Base-by-base conservation (phyloP, 2,888 invertebrate species). In the Tipula confusa region DNA sequence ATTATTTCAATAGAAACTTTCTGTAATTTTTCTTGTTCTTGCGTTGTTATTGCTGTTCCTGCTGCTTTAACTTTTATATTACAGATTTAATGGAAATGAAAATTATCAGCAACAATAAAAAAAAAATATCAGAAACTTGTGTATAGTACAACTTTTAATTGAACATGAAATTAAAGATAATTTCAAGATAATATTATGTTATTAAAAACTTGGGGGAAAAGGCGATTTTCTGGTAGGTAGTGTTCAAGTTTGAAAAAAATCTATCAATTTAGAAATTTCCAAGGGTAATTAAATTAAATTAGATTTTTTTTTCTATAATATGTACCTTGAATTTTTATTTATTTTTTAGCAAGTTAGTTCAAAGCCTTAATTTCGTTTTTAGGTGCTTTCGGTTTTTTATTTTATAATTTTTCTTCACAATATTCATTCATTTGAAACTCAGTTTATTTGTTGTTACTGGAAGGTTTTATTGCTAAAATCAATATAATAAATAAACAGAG, bases 1-100 rank as follows among this genome's bases (percentile, higher is more conserved):
- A 80, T 80, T 80, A 29, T 80, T 31, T 80, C 29, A 31, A 80
- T 80, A 80, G 31, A 80, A 64, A 64, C 64, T 64, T 64, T 64
- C 24, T 64, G 33, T 33, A 48, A 48, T 18, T 48, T 48, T 38
- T 31, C 13, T 38, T 48, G 6, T 18, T 1, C 64, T 64, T 0
- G n/a, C 15, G 43, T 15, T 43, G 43, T 43, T 43, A 1, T 15
- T 64, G 11, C 24, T 64, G 2, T 6, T 33, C 7, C 33, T n/a
- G 15, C 11, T 64, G 64, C 64, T 64, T 24, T 24, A 64, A 64
- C 64, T 64, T 64, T 64, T 64, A 64, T 64, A 48, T 48, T 24
- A 64, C 64, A 24, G 64, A 64, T 64, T 64, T 64, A 18, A 64
- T 64, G 64, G 64, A 64, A 64, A 64, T 11, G 64, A 64, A 24